Evolutionary conservation across 2,888 invertebrate species (phyloP), one percentile per base, ranked within the genome.

Genomic region (Acanthococcus lagerstroemiae): DNA sequence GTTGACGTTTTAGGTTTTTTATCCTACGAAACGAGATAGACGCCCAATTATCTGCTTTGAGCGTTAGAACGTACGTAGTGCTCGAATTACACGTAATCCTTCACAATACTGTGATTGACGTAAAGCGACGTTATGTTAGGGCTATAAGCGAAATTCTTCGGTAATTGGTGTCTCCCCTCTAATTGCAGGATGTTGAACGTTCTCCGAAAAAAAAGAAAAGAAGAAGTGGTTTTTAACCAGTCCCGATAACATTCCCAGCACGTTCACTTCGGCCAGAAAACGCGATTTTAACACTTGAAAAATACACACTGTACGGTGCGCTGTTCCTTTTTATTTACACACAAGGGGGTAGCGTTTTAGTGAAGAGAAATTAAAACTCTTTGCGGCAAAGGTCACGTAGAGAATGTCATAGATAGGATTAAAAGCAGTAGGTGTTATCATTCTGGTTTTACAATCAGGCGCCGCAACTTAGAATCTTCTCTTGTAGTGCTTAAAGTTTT

Each of bases 1-100:
- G 46, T 45, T 45, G 15, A 7, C 19, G 15, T 45, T 45, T 45
- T 45, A 15, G 4, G 46, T 45, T 52, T 17, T 19, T 52, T 15
- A 15, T 22, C 17, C 15, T 37, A 30, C 44, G 22, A 21, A 4
- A 30, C 9, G 45, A 17, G 4, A 37, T n/a, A 26, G 19, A 24
- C 21, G 58, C 45, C 58, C 46, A 58, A 58, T 58, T 58, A 58
- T 48, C 24, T 48, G 58, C 48, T 58, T 58, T 46, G 58, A 25
- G 48, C 27, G 25, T 58, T 46, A 58, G 58, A 48, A 21, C 58
- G 44, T 48, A 26, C 58, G 58, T 58, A 22, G 19, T 46, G 26
- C 58, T 58, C 58, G 26, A 58, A 58, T 58, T 58, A 58, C 58
- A 58, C 58, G 46, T 48, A 58, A 58, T 58, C 58, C 58, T 58